Evolutionary conservation across 2,888 invertebrate species (phyloP).

Genomic region (Macaria liturata): DNA sequence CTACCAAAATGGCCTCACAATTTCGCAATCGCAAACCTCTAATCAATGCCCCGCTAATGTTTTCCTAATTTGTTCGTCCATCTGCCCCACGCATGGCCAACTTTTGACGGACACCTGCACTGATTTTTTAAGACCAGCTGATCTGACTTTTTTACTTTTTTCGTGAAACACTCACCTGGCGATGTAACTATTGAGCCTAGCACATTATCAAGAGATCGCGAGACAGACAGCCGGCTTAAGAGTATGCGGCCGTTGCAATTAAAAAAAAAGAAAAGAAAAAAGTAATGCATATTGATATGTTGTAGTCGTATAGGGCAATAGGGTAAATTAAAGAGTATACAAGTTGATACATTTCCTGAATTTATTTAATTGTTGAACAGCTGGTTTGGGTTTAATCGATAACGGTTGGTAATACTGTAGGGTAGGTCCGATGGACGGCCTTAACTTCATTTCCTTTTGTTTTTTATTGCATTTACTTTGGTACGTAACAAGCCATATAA

Average conservation of each 20-base stretch:
- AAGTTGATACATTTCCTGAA: constrained; percentile 44
- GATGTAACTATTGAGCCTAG: constrained; percentile 68
- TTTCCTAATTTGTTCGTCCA: constrained; percentile 56
- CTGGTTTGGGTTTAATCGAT: constrained; percentile 34
- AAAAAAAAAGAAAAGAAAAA: constrained; percentile 43
- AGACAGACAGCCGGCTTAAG: constrained; percentile 40
- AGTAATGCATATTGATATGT: constrained; percentile 49
- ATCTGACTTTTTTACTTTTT: constrained; percentile 66
- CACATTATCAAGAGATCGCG: constrained; percentile 49
- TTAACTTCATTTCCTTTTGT: constrained; percentile 5
- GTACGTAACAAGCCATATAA: no score
- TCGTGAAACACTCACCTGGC: constrained; percentile 72
- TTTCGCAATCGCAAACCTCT: constrained; percentile 32
- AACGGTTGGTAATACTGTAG: constrained; percentile 23
- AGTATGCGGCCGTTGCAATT: constrained; percentile 55
- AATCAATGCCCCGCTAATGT: constrained; percentile 42
- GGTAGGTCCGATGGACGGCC: constrained; percentile 11
- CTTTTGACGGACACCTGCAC: constrained; percentile 67
- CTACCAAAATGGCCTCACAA: background rate
- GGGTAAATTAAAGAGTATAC: constrained; percentile 46
- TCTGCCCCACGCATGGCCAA: constrained; percentile 67
- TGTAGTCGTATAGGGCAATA: constrained; percentile 37
- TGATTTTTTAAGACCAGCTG: constrained; percentile 72
- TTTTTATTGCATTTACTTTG: background rate
- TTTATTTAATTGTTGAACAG: constrained; percentile 47